Evolutionary conservation across 2,113 vertebrate genomes (phyloP), one percentile per base, ranked within the genome.

Genomic region (Rattus rattus): DNA sequence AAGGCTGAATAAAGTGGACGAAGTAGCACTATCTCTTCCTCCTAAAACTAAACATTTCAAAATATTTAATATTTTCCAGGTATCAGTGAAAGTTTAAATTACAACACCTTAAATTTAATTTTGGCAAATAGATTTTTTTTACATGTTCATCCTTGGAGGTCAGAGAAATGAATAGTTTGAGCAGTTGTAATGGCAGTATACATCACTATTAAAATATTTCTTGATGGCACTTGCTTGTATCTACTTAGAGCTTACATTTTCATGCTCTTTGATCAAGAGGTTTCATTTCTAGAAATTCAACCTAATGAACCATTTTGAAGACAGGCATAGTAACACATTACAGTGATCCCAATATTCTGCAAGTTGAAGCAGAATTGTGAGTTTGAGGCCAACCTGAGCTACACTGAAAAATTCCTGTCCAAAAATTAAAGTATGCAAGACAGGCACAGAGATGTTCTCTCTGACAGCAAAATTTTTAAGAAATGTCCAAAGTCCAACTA

Each of bases 201-300:
- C 4, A 52, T 22, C 83, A 33, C n/a, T 79, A 91, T 67, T 89
- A 52, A 22, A 43, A 43, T 77, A 94, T 90, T 88, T 97, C 39
- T 77, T 72, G 20, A 92, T 33, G 3, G 1, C 11, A 61, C 43
- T 77, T 92, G 59, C 30, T 28, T 90, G 52, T 54, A 65, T 13
- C 76, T 69, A 88, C n/a, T 93, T 85, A 86, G 94, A 85, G 11
- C 47, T 92, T 94, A 75, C 49, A 20, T 80, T 36, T 80, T 93
- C 20, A 54, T 86, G 5, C 7, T 54, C 33, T 95, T 77, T 97
- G 59, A 81, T 14, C 84, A 94, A 84, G n/a, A 20, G 93, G 88
- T 86, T 95, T 94, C 19, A 83, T 47, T 89, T 92, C 61, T 95
- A 95, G 7, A n/a, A 83, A 87, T 87, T 96, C 24, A 88, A 63